Base-by-base conservation (phyloP, 2,888 invertebrate species). In the Clostera curtula region DNA sequence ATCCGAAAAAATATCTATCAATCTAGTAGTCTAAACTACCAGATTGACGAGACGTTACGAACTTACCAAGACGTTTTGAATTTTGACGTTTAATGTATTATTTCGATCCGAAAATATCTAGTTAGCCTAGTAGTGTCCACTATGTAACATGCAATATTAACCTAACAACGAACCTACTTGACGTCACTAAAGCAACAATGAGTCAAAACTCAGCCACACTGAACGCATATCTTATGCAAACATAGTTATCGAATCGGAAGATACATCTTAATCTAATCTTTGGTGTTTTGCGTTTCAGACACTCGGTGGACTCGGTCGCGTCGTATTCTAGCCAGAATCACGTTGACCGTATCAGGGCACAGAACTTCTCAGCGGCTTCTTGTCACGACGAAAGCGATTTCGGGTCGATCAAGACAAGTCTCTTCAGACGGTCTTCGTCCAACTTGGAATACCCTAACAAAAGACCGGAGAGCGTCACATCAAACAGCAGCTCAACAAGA, bases 281-380 rank as follows among this genome's bases (percentile, higher is more conserved):
- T 35, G 37, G 38, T 63, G 50, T 74, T 72, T 66, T 71, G 34
- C 43, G 49, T 85, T 84, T 45, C 82, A 85, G 85, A 61, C 85
- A 85, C 75, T 84, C 85, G 68, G 85, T 84, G 74, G 85, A 85
- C 79, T 84, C 85, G 80, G 85, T 83, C 76, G 80, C 84, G 77
- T 84, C 85, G 80, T 82, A 83, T 79, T 84, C 84, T 80, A 85
- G 84, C 62, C 84, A 84, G 80, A 82, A 83, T 79, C 84, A 84
- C 85, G 84, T 84, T 66, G 84, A 85, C 82, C 83, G 83, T 62
- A 85, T 83, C 69, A 77, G 85, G 67, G 79, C 82, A 65, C 82
- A 82, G 67, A 79, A 80, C 54, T 79, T 79, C 76, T 80, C 79
- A 75, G 69, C 80, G 75, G 77, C 79, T 77, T 84, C 82, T 76